phyloP scores from a whole-genome alignment of 2,888 invertebrate genomes.

The Lampropteryx suffumata region DNA sequence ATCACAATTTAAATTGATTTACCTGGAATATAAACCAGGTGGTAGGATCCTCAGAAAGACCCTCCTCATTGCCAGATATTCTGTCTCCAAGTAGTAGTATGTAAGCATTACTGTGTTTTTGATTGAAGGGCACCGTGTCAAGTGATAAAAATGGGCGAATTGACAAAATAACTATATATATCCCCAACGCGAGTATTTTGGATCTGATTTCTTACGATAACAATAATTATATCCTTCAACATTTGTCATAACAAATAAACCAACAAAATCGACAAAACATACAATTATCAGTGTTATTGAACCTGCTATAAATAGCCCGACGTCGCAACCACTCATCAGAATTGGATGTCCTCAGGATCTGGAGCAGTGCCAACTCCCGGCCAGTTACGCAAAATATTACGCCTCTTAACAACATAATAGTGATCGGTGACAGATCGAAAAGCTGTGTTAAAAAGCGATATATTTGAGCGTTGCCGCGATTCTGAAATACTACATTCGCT shows the following conservation, averaged over 20 bases:
- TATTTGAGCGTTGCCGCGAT: too few relatives aligned
- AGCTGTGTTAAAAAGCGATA: neutral
- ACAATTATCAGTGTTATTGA: constrained; percentile 14
- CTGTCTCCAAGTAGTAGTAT: too few relatives aligned
- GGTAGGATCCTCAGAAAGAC: too few relatives aligned
- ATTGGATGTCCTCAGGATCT: constrained; percentile 25
- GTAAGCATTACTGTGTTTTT: too few relatives aligned
- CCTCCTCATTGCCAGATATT: too few relatives aligned
- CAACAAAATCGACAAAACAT: neutral
- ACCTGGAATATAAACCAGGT: too few relatives aligned
- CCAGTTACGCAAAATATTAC: constrained; percentile 7
- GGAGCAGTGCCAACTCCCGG: constrained; percentile 26
- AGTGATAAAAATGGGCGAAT: too few relatives aligned
- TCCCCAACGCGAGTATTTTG: too few relatives aligned
- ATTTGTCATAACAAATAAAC: neutral
- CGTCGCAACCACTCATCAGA: constrained; percentile 26
- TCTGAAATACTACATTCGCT: too few relatives aligned
- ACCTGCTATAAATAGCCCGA: constrained; percentile 18
- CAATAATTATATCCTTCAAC: neutral
- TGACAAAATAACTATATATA: too few relatives aligned
- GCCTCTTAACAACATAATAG: constrained; percentile 1
- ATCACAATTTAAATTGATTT: constrained; percentile 5
- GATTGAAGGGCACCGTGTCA: too few relatives aligned
- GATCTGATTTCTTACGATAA: too few relatives aligned
- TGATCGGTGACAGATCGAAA: neutral